Evolutionary conservation across 1,140 invertebrate genomes (phyloP).

Genomic region (Drusus annulatus): DNA sequence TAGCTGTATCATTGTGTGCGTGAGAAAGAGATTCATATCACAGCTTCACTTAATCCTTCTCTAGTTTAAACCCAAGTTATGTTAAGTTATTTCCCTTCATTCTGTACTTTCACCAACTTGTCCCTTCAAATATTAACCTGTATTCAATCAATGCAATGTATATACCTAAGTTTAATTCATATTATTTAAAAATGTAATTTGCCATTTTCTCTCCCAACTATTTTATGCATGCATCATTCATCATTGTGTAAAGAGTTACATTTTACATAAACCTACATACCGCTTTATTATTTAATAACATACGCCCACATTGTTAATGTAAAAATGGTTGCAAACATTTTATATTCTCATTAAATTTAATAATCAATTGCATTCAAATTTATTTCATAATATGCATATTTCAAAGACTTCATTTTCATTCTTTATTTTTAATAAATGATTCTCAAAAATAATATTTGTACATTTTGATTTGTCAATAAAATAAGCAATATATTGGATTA

Average conservation of each 20-base stretch:
- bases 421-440: slow-evolving; percentile 40
- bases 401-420: slow-evolving; percentile 12
- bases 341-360: slow-evolving; percentile 39
- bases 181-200: slow-evolving; percentile 23
- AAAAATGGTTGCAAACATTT: slow-evolving; percentile 6
- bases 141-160: slow-evolving; percentile 23
- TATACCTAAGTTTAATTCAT: slow-evolving; percentile 9
- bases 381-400: not conserved
- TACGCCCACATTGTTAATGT: not conserved
- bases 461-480: slow-evolving; percentile 45
- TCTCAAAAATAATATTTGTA: slow-evolving; percentile 43
- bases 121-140: not conserved
- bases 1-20: too few species aligned
- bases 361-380: slow-evolving; percentile 23
- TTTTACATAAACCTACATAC: slow-evolving; percentile 1
- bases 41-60: too few species aligned
- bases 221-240: slow-evolving; percentile 12
- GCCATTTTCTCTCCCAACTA: slow-evolving; percentile 7
- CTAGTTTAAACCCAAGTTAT: too few species aligned
- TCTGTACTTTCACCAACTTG: not conserved
- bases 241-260: slow-evolving; percentile 6
- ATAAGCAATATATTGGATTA: slow-evolving; percentile 37
- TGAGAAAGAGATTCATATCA: too few species aligned
- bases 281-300: slow-evolving; percentile 1
- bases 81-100: too few species aligned